Percentiles rank a stretch among this genome's conserved stretches.
Conservation (phyloP, 2,888 invertebrate species). For the Andrena trimmerana region DNA sequence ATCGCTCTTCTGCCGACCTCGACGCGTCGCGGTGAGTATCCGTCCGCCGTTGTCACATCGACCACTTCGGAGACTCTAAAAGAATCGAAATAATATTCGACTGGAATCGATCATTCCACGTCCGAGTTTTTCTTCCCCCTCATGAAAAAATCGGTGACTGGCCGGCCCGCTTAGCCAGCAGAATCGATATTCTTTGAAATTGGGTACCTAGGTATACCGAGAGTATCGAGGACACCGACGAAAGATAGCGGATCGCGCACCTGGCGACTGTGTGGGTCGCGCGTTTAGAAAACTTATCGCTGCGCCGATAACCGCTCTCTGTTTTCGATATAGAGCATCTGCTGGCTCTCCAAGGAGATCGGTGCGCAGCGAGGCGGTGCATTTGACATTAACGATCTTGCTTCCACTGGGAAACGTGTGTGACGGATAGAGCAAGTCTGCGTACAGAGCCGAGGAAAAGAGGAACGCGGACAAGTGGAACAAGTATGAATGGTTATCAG, state of each 20-base stretch:
- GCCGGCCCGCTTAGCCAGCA: too few relatives aligned
- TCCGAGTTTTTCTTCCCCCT: too few relatives aligned
- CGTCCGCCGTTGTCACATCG: not conserved
- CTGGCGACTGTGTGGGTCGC: constrained; percentile 33
- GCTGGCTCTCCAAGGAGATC: not conserved
- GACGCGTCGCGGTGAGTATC: not conserved
- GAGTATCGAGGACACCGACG: not conserved
- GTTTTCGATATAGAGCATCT: constrained; percentile 39
- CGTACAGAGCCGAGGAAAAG: too few relatives aligned
- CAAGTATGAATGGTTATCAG: too few relatives aligned
- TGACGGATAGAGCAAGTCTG: not conserved
- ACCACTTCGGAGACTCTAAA: too few relatives aligned
- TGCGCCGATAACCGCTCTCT: constrained; percentile 36
- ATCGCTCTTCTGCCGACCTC: constrained; percentile 4
- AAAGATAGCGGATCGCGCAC: constrained; percentile 30
- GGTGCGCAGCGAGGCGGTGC: not conserved
- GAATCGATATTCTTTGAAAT: not conserved
- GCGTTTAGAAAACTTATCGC: constrained; percentile 25
- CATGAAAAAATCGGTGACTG: too few relatives aligned
- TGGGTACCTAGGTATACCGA: too few relatives aligned
- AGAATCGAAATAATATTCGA: too few relatives aligned
- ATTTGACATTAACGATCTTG: too few relatives aligned
- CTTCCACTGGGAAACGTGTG: not conserved
- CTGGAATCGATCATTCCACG: too few relatives aligned
- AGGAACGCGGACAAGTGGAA: too few relatives aligned